Percentiles rank a stretch among this genome's conserved stretches.
These are phyloP conservation scores for Oligia latruncula DNA, from an alignment of 2,888 invertebrate genomes.

Conservation along the genomic window DNA sequence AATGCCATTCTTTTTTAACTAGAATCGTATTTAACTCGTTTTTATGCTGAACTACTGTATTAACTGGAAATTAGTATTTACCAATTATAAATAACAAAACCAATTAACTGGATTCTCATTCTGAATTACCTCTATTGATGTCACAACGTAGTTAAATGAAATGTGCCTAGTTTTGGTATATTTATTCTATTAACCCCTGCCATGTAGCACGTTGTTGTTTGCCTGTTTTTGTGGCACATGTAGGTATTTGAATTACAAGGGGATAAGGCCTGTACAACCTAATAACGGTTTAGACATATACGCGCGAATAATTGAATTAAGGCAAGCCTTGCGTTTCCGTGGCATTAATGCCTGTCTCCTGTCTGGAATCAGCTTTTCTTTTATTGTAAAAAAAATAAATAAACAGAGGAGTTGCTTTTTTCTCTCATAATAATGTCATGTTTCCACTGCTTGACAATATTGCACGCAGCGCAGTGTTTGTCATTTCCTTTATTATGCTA, in stretches of 20 bases:
- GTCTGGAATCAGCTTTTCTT: neutral
- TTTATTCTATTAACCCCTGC: neutral
- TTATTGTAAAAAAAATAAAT: conserved; percentile 25
- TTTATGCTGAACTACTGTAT: neutral
- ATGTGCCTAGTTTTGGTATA: neutral
- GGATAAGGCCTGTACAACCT: too few species aligned
- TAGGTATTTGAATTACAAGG: neutral
- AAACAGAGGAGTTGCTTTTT: conserved; percentile 18
- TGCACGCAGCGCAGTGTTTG: conserved; percentile 61
- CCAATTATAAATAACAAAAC: neutral
- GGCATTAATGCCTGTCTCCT: conserved; percentile 7
- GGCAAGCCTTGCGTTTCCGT: neutral
- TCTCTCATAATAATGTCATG: conserved; percentile 38
- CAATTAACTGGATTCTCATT: conserved; percentile 6
- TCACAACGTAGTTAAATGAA: neutral
- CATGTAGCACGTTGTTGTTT: too few species aligned
- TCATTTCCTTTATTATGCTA: conserved; percentile 69
- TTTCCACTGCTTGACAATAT: conserved; percentile 57
- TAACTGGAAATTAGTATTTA: conserved; percentile 14
- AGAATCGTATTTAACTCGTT: neutral
- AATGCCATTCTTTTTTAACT: too few species aligned
- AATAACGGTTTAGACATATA: too few species aligned
- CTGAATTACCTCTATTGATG: neutral
- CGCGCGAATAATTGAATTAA: conserved; percentile 5
- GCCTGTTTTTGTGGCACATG: neutral